Evolutionary conservation across 1,140 invertebrate genomes (phyloP), one percentile per base, ranked within the genome.

Genomic region (Battus philenor): DNA sequence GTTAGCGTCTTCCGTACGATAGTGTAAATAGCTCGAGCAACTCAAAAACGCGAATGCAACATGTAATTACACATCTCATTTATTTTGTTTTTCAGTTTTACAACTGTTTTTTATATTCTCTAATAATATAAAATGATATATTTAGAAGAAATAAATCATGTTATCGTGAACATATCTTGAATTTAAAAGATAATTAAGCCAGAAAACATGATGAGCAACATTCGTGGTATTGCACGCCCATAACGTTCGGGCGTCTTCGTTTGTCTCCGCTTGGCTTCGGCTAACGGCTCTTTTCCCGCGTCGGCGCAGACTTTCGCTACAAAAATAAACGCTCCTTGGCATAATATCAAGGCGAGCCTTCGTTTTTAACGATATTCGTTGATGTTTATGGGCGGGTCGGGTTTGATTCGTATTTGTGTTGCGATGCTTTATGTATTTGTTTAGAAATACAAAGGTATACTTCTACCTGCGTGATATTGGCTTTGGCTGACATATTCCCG

Each of bases 301-400:
- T 65, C 36, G 46, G 71, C 68, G 62, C 70, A 62, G 53, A 64
- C 76, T 76, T 76, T 77, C 69, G 71, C 70, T 74, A 76, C 70
- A 74, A 72, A 80, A 78, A 80, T 80, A 80, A 76, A 77, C 58
- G 67, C 64, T 80, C 73, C 74, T 79, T 80, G 76, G 76, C 76
- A 80, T 58, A 67, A 63, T 59, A 74, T 69, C 76, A 80, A 80
- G 69, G 68, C 68, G 68, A 80, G 71, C 71, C 71, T 80, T 75
- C 73, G 67, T 27, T 68, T 63, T 62, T 73, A 67, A 69, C 56
- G 60, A 58, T 69, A 59, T 68, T 67, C 45, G 33, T 55, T 48
- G 39, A 65, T 57, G 51, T 76, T 69, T 72, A 73, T 74, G 66
- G 69, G 68, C 73, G 65, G 64, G 47, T 50, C 47, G 52, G 20